phyloP scores from a whole-genome alignment of 1,140 invertebrate species.

The Pissodes strobi region DNA sequence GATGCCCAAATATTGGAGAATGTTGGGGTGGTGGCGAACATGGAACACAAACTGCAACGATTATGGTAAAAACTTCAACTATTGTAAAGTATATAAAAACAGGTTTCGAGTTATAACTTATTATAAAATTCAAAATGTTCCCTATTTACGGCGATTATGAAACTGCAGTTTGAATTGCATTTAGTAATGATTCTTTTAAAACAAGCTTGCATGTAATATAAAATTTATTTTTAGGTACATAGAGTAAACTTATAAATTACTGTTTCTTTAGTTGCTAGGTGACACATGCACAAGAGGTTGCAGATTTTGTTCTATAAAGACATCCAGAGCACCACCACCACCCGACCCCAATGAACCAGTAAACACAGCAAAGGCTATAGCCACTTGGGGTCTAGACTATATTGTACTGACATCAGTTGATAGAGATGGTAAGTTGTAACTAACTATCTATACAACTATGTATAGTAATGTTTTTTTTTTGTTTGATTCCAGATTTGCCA shows the following conservation, averaged over 20 bases:
- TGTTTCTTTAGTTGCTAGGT: slow-evolving; percentile 86
- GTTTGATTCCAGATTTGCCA: slow-evolving; percentile 69
- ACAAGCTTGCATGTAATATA: too few relatives aligned
- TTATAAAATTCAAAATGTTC: too few relatives aligned
- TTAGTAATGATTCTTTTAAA: too few relatives aligned
- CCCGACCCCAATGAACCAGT: slow-evolving; percentile 89
- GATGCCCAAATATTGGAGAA: slow-evolving; percentile 99
- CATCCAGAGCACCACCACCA: slow-evolving; percentile 85
- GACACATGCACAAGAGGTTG: slow-evolving; percentile 92
- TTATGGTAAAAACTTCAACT: too few relatives aligned
- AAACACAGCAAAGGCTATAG: slow-evolving; percentile 92
- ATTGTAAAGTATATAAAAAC: too few relatives aligned
- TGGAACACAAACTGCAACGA: slow-evolving; percentile 86
- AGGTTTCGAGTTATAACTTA: too few relatives aligned
- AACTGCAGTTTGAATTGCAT: too few relatives aligned
- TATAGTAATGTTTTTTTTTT: not conserved
- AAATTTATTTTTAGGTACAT: too few relatives aligned
- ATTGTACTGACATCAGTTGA: slow-evolving; percentile 98
- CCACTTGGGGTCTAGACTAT: slow-evolving; percentile 95
- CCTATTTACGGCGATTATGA: too few relatives aligned
- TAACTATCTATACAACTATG: too few relatives aligned
- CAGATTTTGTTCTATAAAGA: slow-evolving; percentile 99
- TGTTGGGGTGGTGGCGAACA: slow-evolving; percentile 97
- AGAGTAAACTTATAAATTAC: too few relatives aligned
- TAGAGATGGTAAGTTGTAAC: slow-evolving; percentile 76